These are phyloP conservation scores for Gasterosteus aculeatus DNA, from an alignment of 2,113 vertebrate genomes.

Conservation along the genomic window DNA sequence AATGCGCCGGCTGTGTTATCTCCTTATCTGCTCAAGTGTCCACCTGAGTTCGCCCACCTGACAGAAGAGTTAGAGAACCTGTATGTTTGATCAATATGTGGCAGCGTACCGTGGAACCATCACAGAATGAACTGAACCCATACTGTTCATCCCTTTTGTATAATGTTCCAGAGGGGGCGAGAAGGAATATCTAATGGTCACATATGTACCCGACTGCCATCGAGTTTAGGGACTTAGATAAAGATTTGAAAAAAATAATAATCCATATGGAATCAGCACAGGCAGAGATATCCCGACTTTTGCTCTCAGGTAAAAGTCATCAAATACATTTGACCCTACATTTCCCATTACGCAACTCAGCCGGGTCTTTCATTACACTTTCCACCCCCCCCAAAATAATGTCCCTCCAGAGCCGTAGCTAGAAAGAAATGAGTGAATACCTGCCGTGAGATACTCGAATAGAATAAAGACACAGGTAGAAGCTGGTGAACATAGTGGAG, in stretches of 20 bases:
- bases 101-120: not conserved
- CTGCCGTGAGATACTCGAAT: not conserved
- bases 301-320: not conserved
- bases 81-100: slow-evolving; percentile 45
- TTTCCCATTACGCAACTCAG: not conserved
- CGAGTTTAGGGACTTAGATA: not conserved
- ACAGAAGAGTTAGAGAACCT: slow-evolving; percentile 44
- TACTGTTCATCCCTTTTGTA: not conserved
- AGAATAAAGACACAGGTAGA: too few species aligned
- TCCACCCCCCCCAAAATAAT: not conserved
- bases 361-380: not conserved
- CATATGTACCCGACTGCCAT: not conserved
- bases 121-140: slow-evolving; percentile 4
- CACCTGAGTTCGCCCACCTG: slow-evolving; percentile 69
- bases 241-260: not conserved
- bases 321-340: not conserved
- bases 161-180: too few species aligned
- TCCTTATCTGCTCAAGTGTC: slow-evolving; percentile 77
- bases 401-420: not conserved
- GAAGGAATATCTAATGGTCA: too few species aligned
- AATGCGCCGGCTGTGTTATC: slow-evolving; percentile 73
- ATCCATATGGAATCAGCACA: not conserved
- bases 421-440: not conserved
- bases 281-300: not conserved
- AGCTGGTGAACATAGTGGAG: not conserved